Evolutionary conservation across 2,797 vertebrate species (phyloP), one percentile per base, ranked within the genome.

Genomic region (Aplochiton taeniatus): DNA sequence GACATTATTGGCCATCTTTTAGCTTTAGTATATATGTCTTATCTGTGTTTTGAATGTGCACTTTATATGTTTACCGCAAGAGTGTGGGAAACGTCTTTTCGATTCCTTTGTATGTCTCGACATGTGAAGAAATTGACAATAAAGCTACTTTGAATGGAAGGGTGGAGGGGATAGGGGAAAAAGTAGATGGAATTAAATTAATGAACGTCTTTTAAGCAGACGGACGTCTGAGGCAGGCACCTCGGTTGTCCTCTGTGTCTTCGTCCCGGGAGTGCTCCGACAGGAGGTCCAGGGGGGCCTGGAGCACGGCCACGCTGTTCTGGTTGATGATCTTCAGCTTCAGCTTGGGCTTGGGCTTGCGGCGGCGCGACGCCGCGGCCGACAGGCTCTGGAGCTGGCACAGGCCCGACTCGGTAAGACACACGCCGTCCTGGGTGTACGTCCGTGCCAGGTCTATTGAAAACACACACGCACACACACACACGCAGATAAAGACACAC

Each of bases 311-410:
- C 83, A 99, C 98, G 20, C 97, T 99, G 89, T 98, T 99, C 90
- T 99, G 97, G 88, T 98, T 99, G 74, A 99, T 99, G 83, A 99
- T 98, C 90, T 97, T 98, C 84, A 99, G 88, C 80, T 98, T 98
- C 76, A 99, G 91, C 89, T 99, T 99, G 67, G 98, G 98, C 85
- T 98, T 98, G 57, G 94, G 92, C 69, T 97, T 93, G 76, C 96
- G 94, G 83, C 95, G 95, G 65, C 97, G 92, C 0, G 95, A 94
- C 0, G 95, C 94, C 9, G 95, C 91, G 13, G 95, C 94, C 43
- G 95, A 95, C 72, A 99, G 91, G 78, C 96, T 98, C 92, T 99
- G 96, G 70, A 99, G 93, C 91, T 98, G 98, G 71, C 94, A 96
- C 85, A 98, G 93, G 66, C 98, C 98, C 0, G 93, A 95, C 90